Conservation (phyloP, 2,113 vertebrate species). For the Xyrauchen texanus region DNA sequence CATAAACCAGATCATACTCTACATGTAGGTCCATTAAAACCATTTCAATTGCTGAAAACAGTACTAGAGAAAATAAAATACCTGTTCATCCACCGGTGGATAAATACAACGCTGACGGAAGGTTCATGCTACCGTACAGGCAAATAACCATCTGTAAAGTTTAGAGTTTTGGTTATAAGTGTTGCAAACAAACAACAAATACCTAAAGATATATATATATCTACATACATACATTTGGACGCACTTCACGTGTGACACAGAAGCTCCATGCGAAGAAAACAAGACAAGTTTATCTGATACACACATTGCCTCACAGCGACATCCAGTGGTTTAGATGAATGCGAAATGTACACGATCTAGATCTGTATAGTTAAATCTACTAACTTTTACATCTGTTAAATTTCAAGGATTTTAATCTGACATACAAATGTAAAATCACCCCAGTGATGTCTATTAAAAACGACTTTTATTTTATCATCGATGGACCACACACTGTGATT, state of each 20-base stretch:
- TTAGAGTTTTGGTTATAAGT: background rate
- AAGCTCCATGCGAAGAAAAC: background rate
- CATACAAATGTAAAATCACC: too few relatives aligned
- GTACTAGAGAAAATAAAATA: background rate
- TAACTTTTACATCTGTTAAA: too few relatives aligned
- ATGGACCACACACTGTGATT: too few relatives aligned
- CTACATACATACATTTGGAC: background rate
- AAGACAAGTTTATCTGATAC: background rate
- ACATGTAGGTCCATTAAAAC: background rate
- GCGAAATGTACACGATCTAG: too few relatives aligned
- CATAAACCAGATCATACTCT: background rate
- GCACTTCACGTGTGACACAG: too few relatives aligned
- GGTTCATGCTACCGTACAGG: background rate
- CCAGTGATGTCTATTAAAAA: too few relatives aligned
- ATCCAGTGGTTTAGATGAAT: background rate
- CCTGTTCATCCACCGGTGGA: constrained; percentile 1
- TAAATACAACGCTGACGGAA: background rate
- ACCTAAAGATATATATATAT: too few relatives aligned
- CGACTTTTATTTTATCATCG: too few relatives aligned
- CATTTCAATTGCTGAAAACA: background rate
- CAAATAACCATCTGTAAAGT: background rate
- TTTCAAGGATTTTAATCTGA: too few relatives aligned
- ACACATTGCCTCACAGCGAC: constrained; percentile 32
- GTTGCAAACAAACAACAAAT: background rate
- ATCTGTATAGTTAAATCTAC: too few relatives aligned